phyloP scores from a whole-genome alignment of 1,140 invertebrate genomes.

The Drosophila biarmipes region DNA sequence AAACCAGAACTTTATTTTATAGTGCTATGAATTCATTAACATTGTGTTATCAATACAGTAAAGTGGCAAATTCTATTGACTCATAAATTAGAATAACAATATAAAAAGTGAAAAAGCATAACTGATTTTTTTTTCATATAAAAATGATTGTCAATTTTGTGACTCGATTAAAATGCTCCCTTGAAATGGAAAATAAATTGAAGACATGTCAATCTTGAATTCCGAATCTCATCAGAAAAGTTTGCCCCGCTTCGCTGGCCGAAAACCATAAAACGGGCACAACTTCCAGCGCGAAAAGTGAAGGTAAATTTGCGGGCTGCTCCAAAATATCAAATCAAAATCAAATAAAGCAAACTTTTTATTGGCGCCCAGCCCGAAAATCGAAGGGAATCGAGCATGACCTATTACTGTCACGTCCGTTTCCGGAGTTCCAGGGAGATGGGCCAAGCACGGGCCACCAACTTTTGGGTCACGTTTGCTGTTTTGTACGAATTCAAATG shows the following conservation, averaged over 20 bases:
- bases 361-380: constrained; percentile 20
- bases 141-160: constrained; percentile 29
- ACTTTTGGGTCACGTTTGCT: constrained; percentile 76
- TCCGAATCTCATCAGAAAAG: neutral
- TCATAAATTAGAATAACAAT: too few species aligned
- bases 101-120: neutral
- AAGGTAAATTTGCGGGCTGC: constrained; percentile 52
- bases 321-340: constrained; percentile 77
- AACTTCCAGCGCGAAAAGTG: constrained; percentile 34
- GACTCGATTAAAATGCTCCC: constrained; percentile 6
- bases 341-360: constrained; percentile 68
- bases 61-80: too few species aligned
- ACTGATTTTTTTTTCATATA: neutral
- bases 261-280: constrained; percentile 49
- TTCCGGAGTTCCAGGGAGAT: constrained; percentile 28
- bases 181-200: constrained; percentile 7
- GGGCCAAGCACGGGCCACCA: constrained; percentile 61
- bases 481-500: constrained; percentile 41
- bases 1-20: neutral
- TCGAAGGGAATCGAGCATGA: constrained; percentile 61
- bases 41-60: too few species aligned
- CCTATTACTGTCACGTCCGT: constrained; percentile 77
- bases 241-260: constrained; percentile 26
- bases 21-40: too few species aligned
- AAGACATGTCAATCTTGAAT: constrained; percentile 5